Base-by-base conservation (phyloP, 2,113 vertebrate species). In the Puffinus mauretanicus region DNA sequence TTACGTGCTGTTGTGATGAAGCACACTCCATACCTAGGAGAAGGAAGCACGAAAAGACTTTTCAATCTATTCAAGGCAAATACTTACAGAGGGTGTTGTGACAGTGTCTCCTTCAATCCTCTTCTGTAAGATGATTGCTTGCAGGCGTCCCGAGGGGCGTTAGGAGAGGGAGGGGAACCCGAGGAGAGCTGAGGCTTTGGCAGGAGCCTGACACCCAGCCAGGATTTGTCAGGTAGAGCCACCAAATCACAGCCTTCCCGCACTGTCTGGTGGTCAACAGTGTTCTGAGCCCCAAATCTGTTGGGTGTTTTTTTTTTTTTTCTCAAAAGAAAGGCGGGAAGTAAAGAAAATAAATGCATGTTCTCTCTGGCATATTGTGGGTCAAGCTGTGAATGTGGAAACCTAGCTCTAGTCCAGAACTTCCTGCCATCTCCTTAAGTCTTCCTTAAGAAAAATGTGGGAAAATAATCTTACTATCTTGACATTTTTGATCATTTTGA, bases 81-180 rank as follows among this genome's bases (percentile, higher is more conserved):
- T 64, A 30, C 51, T 71, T 64, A 4, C 2, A 40, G 51, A 34
- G 34, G 34, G 65, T 58, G 57, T 58, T 60, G 54, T 65, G 65
- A n/a, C 42, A 18, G 24, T 3, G 11, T 40, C 29, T 66, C 29
- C 40, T 69, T 60, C 1, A 0, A 9, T 40, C n/a, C 24, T 29
- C 27, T 42, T n/a, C 65, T 27, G 42, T 26, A 18, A 64, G 42
- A 3, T 10, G 14, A 7, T 30, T 3, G 16, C 29, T 83, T 51
- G 20, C 40, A 49, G 40, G 30, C 0, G 0, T 38, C 46, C 62
- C 1, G 3, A 62, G 46, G 54, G 22, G 12, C 1, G 2, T 76
- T 61, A 29, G 47, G 47, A 55, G 40, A 40, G 34, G 16, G 32
- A 49, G 13, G 21, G 29, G 13, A 47, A 15, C 36, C 25, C 1